phyloP scores from a whole-genome alignment of 2,888 invertebrate genomes.

The Gortyna flavago region DNA sequence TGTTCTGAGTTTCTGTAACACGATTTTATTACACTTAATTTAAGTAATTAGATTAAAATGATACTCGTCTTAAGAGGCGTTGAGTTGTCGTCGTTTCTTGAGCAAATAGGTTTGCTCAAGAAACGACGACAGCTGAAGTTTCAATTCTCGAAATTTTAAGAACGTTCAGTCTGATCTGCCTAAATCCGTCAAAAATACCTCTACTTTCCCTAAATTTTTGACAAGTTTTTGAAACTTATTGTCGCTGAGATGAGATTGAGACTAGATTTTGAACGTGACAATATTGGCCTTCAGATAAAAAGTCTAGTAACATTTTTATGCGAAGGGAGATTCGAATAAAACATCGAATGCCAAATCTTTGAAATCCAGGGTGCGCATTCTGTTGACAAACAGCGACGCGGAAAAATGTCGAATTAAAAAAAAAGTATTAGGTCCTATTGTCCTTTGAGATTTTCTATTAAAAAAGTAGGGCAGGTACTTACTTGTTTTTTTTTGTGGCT shows the following conservation, averaged over 20 bases:
- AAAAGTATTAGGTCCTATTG: not conserved
- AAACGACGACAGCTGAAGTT: too few relatives aligned
- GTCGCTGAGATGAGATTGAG: too few relatives aligned
- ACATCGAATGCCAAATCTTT: constrained; percentile 29
- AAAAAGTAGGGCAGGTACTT: not conserved
- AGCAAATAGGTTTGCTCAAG: not conserved
- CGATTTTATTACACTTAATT: not conserved
- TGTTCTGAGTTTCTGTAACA: not conserved
- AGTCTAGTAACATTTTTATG: constrained; percentile 25
- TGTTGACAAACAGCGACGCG: constrained; percentile 49
- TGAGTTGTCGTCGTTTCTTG: too few relatives aligned
- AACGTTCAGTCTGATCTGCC: too few relatives aligned
- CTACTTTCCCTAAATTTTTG: too few relatives aligned
- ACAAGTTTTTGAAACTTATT: too few relatives aligned
- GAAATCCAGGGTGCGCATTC: constrained; percentile 21
- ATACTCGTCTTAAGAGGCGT: constrained; percentile 1
- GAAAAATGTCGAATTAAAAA: constrained; percentile 15
- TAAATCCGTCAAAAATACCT: too few relatives aligned
- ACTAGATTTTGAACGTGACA: too few relatives aligned
- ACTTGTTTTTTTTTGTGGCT: not conserved
- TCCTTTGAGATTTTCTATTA: constrained; percentile 4
- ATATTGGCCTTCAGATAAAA: not conserved
- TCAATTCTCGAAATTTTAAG: too few relatives aligned
- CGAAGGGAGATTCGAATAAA: constrained; percentile 46
- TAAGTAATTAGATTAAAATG: not conserved